Evolutionary conservation across 2,113 vertebrate genomes (phyloP), one percentile per base, ranked within the genome.

Genomic region (Salvelinus fontinalis): DNA sequence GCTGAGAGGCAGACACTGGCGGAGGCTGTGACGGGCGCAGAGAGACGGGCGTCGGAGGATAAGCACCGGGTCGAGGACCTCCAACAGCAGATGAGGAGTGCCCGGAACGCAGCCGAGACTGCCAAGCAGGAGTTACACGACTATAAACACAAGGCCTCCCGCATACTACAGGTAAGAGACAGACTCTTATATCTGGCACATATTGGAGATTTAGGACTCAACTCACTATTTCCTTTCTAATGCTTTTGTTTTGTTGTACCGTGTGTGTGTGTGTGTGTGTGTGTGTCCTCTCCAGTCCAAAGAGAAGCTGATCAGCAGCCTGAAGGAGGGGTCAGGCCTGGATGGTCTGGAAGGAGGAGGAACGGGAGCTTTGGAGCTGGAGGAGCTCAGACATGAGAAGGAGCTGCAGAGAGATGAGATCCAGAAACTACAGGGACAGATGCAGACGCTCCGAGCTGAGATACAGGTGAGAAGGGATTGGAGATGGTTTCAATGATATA

Each of bases 271-370:
- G 48, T 13, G 27, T 27, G 29, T 34, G 31, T 39, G 2, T 54
- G 51, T 18, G 51, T 18, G 16, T 18, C 51, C 51, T 57, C 18
- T 62, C 54, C 84, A 99, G 97, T 99, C 98, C 76, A 99, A 99
- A 92, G 98, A 99, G 85, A 99, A 99, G 89, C 82, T 99, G 83
- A 99, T 99, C 83, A 99, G 94, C 93, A 99, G 97, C 86, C 90
- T 99, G 80, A 99, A 99, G 86, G 98, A 99, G 89, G 97, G 98
- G n/a, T 97, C 97, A 14, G 95, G 96, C 71, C 92, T 99, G 83
- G 98, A 99, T 81, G 90, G 93, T 4, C 84, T 97, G 71, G 97
- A 99, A 0, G 95, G 92, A 70, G 93, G 89, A 5, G 87, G 94
- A 1, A 86, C 94, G 16, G 85, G 79, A 51, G 90, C 84, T 4